Evolutionary conservation across 2,888 invertebrate genomes (phyloP).

Genomic region (Eilema griseolum): DNA sequence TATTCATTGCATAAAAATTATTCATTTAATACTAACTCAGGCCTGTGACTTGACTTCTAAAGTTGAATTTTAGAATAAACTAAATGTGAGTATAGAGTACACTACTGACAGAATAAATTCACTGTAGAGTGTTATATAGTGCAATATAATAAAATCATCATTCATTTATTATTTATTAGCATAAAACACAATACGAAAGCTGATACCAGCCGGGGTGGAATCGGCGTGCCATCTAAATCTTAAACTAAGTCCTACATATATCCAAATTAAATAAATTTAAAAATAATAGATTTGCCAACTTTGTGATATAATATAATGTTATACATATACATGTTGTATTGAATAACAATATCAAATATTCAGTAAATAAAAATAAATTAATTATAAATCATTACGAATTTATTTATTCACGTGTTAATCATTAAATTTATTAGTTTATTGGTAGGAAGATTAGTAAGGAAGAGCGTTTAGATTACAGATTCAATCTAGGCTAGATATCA

Average conservation of each 20-base stretch:
- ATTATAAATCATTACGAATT: background rate
- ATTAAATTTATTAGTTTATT: background rate
- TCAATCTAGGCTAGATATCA: background rate
- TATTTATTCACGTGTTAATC: background rate
- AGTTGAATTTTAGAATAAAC: background rate
- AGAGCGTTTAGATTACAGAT: background rate
- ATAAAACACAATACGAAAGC: background rate
- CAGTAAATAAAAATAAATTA: background rate
- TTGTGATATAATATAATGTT: background rate
- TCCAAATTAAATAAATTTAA: no score
- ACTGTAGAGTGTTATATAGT: background rate
- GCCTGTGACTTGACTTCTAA: background rate
- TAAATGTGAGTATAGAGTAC: background rate
- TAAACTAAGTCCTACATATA: no score
- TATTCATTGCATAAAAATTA: slow-evolving; percentile 1
- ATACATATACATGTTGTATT: background rate
- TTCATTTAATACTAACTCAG: background rate
- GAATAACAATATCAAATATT: background rate
- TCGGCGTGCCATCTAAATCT: background rate
- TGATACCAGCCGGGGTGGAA: background rate
- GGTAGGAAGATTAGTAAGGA: background rate
- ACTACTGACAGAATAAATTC: no score
- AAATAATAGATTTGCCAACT: background rate
- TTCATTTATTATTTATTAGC: background rate
- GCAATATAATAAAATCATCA: background rate